Percentiles rank a stretch among this genome's conserved stretches.
These are phyloP conservation scores for Columbina picui DNA, from an alignment of 2,113 vertebrate species.

Conservation along the genomic window DNA sequence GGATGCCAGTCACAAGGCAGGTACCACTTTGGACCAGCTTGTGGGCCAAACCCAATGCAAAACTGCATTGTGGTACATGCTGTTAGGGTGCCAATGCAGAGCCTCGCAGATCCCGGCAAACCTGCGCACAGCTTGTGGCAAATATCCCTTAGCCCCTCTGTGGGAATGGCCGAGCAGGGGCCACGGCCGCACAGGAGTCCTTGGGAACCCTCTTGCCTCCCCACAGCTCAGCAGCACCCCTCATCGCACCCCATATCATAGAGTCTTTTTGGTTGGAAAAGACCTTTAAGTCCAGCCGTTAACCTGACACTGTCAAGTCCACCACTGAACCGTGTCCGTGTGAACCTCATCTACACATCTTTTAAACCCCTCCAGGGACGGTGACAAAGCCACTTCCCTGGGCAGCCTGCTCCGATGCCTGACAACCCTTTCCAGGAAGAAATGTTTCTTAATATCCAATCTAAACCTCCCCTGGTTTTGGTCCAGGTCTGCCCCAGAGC, in stretches of 20 bases:
- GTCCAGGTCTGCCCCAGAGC: background rate
- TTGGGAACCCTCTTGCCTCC: background rate
- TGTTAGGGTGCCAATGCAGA: background rate
- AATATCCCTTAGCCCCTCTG: background rate
- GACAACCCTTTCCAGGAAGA: no score
- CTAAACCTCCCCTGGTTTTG: background rate
- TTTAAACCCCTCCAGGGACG: no score
- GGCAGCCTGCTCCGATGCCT: no score
- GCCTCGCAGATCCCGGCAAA: background rate
- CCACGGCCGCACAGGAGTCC: rapidly evolving
- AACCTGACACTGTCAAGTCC: no score
- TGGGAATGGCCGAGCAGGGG: background rate
- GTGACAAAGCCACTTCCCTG: no score
- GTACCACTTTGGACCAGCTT: background rate
- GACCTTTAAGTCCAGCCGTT: no score
- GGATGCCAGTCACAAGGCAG: no score
- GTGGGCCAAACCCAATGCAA: background rate
- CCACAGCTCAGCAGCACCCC: background rate
- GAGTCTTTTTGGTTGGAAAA: no score
- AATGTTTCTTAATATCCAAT: no score
- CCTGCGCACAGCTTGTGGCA: rapidly evolving
- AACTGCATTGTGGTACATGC: background rate
- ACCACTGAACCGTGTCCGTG: no score
- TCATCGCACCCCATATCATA: background rate
- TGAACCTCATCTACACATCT: no score